Percentiles rank a stretch among this genome's conserved stretches.
Conservation (phyloP, 2,888 invertebrate genomes). For the Ceratothoa steindachneri region DNA sequence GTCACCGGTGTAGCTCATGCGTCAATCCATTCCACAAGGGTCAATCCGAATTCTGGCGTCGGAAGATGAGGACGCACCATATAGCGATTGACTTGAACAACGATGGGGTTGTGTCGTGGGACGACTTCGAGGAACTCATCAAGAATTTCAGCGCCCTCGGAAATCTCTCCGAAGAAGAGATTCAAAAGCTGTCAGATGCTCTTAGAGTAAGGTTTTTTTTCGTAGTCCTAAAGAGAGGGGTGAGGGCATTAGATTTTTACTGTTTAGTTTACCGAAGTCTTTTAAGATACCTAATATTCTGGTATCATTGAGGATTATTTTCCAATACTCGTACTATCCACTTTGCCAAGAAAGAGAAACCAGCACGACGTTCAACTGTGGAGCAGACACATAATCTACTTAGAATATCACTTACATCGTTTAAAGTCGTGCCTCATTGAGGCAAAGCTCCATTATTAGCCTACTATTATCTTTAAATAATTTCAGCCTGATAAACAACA, state of each 20-base stretch:
- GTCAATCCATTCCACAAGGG: too few species aligned
- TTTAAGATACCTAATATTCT: not conserved
- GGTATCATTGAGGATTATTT: too few species aligned
- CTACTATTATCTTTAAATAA: too few species aligned
- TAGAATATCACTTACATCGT: too few species aligned
- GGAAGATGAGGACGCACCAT: slow-evolving; percentile 80
- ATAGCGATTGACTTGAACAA: slow-evolving; percentile 77
- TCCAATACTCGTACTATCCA: too few species aligned
- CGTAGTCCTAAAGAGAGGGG: too few species aligned
- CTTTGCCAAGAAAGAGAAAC: too few species aligned
- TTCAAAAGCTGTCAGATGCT: slow-evolving; percentile 66
- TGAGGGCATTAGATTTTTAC: not conserved
- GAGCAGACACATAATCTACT: too few species aligned
- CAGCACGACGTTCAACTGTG: too few species aligned
- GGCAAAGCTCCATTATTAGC: too few species aligned
- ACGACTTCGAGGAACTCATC: slow-evolving; percentile 71
- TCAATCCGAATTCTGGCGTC: slow-evolving; percentile 69
- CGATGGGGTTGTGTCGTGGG: slow-evolving; percentile 76
- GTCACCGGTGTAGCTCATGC: not conserved
- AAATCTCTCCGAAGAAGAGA: slow-evolving; percentile 64
- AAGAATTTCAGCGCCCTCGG: slow-evolving; percentile 72
- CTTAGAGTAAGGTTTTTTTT: slow-evolving; percentile 62
- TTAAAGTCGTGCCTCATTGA: too few species aligned
- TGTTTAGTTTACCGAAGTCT: not conserved
- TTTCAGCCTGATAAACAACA: too few species aligned